A percentile compares a stretch with the other conserved stretches of the same genome.
Evolutionary conservation across 2,113 vertebrate genomes (phyloP).

Genomic region (Craseonycteris thonglongyai): DNA sequence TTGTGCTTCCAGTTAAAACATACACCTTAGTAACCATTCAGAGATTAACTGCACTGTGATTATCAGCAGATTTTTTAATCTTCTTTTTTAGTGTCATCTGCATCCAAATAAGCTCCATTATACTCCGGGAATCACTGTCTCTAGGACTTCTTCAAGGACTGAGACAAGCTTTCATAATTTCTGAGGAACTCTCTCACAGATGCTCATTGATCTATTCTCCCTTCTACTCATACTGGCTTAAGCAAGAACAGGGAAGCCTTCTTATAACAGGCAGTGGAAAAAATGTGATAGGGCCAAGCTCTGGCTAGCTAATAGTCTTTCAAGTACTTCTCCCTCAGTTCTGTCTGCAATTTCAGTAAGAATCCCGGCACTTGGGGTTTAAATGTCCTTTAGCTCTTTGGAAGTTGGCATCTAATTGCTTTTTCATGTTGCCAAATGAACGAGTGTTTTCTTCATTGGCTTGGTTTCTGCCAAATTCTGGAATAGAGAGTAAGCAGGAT

Average conservation of each 20-base stretch:
- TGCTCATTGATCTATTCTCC: not conserved
- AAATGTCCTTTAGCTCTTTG: constrained; percentile 35
- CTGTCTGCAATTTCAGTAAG: constrained; percentile 17
- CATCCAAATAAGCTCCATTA: not conserved
- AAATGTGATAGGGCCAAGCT: not conserved
- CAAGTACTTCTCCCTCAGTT: constrained; percentile 6
- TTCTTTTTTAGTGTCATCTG: not conserved
- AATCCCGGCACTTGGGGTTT: constrained; percentile 8
- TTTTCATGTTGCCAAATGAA: constrained; percentile 57
- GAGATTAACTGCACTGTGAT: not conserved
- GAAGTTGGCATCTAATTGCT: constrained; percentile 50
- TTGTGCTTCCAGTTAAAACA: not conserved
- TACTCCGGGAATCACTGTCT: not conserved
- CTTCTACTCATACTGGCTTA: not conserved
- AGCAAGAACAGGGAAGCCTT: not conserved
- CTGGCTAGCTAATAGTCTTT: constrained; percentile 16
- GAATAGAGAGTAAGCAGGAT: not conserved
- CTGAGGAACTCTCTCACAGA: not conserved
- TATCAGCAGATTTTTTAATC: not conserved
- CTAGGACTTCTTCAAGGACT: not conserved
- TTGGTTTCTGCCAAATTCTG: constrained; percentile 48
- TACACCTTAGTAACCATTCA: not conserved
- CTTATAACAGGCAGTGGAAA: not conserved
- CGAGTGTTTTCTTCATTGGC: constrained; percentile 52
- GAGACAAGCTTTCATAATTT: constrained; percentile 18